Conservation (phyloP, 2,888 invertebrate genomes). For the Melipona bicolor region DNA sequence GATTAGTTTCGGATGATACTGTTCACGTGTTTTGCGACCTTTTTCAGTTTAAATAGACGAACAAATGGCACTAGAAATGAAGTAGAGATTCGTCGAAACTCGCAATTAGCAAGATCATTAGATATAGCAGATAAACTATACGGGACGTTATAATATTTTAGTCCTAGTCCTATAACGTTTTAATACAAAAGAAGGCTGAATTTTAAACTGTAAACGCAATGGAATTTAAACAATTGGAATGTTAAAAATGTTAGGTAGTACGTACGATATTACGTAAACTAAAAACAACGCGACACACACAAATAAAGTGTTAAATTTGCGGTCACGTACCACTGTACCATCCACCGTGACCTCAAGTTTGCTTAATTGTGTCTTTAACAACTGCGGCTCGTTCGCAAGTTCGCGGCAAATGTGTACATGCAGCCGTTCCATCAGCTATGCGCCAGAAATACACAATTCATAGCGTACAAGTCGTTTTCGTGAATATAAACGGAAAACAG, state of each 20-base stretch:
- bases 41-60: not conserved
- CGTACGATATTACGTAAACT: not conserved
- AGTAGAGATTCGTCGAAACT: too few species aligned
- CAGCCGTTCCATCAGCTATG: not conserved
- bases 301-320: not conserved
- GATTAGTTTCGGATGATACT: slow-evolving; percentile 29
- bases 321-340: not conserved
- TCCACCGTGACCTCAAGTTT: not conserved
- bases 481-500: not conserved
- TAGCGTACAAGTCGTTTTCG: too few species aligned
- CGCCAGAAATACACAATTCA: slow-evolving; percentile 9
- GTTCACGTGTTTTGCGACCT: not conserved
- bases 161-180: too few species aligned
- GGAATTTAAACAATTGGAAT: not conserved
- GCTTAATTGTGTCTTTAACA: not conserved
- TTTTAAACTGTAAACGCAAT: not conserved
- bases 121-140: too few species aligned
- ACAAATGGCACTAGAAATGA: not conserved
- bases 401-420: not conserved
- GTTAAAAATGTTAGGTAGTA: not conserved
- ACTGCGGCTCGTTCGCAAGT: not conserved
- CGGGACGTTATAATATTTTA: too few species aligned
- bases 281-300: not conserved
- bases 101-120: too few species aligned
- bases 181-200: not conserved